Conservation (phyloP, 2,888 invertebrate genomes). For the Shargacucullia verbasci region DNA sequence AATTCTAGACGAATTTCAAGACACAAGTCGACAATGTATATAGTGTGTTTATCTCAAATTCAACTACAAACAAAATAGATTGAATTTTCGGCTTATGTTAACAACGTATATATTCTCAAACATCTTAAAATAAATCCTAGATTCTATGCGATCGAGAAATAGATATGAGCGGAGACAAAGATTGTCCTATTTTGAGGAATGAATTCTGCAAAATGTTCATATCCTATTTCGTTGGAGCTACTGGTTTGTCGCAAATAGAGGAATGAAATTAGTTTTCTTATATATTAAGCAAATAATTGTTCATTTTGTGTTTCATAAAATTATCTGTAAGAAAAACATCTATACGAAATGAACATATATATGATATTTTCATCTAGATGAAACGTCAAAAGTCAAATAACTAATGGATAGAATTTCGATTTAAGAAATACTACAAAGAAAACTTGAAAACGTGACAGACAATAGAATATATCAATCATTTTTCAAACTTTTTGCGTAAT, state of each 20-base stretch:
- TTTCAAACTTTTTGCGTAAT: no score
- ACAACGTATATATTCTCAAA: slow-evolving; percentile 43
- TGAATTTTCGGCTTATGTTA: slow-evolving; percentile 52
- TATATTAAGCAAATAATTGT: no score
- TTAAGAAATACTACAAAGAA: no score
- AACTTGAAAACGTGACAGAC: no score
- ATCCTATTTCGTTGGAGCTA: slow-evolving; percentile 3
- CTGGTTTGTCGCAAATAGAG: background rate
- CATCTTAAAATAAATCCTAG: slow-evolving; percentile 46
- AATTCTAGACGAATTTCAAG: slow-evolving; percentile 19
- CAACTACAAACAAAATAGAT: slow-evolving; percentile 46
- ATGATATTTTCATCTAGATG: no score
- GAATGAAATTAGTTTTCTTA: no score
- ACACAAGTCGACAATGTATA: slow-evolving; percentile 21
- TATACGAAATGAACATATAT: no score
- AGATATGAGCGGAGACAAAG: slow-evolving; percentile 34
- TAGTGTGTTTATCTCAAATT: slow-evolving; percentile 20
- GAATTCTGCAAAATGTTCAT: slow-evolving; percentile 18
- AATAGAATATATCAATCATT: no score
- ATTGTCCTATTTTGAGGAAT: slow-evolving; percentile 29
- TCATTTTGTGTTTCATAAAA: no score
- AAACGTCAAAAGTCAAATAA: no score
- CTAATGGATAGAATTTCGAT: no score
- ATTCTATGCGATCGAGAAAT: slow-evolving; percentile 33
- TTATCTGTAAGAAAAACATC: no score